These are phyloP conservation scores for Drosophila tripunctata DNA, from an alignment of 2,888 invertebrate species.

Conservation along the genomic window DNA sequence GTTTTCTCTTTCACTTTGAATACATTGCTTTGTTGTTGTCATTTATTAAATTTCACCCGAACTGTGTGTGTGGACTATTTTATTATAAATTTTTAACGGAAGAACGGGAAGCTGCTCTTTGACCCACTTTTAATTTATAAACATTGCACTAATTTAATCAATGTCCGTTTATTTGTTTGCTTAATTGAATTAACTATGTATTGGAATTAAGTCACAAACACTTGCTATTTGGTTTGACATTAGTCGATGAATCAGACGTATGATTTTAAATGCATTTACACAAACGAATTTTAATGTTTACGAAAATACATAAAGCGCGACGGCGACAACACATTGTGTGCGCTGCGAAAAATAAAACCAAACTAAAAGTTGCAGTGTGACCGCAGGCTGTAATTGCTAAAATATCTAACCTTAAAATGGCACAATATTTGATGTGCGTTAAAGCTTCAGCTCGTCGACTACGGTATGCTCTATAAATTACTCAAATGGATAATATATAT, in stretches of 20 bases:
- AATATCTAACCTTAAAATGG: background rate
- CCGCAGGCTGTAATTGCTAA: conserved; percentile 23
- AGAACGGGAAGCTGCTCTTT: conserved; percentile 19
- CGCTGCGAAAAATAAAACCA: conserved; percentile 16
- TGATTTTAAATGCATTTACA: conserved; percentile 13
- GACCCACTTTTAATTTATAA: conserved; percentile 23
- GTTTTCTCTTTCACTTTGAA: conserved; percentile 50
- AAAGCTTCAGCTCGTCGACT: no score
- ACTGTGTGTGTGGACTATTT: no score
- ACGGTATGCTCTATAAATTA: no score
- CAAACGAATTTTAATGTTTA: conserved; percentile 23
- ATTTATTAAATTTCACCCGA: conserved; percentile 39
- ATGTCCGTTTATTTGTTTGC: conserved; percentile 1
- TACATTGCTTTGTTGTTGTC: conserved; percentile 39
- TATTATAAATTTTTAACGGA: background rate
- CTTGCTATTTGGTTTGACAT: background rate
- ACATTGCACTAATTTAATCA: conserved; percentile 24
- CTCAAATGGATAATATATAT: no score
- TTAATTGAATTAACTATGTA: conserved; percentile 34
- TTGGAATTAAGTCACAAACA: conserved; percentile 2
- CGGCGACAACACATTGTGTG: background rate
- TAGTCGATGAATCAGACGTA: background rate
- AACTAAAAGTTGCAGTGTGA: conserved; percentile 50
- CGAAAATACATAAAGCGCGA: conserved; percentile 19
- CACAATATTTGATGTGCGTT: no score